A percentile compares a stretch with the other conserved stretches of the same genome.
Evolutionary conservation across 2,113 vertebrate species (phyloP).

Genomic region (Ictalurus punctatus): DNA sequence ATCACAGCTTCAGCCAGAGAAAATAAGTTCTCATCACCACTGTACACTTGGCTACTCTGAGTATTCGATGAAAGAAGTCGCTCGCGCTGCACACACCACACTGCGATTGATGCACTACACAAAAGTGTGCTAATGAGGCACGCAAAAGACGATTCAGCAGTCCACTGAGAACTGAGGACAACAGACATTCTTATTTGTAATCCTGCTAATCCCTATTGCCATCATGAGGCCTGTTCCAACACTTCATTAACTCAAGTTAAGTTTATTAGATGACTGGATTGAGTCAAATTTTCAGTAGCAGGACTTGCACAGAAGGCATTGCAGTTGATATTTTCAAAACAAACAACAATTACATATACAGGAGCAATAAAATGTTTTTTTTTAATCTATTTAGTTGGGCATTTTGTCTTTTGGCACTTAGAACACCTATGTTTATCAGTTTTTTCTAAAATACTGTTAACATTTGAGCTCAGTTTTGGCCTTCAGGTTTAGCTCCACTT

Average conservation of each 20-base stretch:
- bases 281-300: neutral
- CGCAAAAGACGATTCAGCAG: neutral
- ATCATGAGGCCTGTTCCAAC: neutral
- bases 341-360: too few relatives aligned
- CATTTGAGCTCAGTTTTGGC: neutral
- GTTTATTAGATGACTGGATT: neutral
- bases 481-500: neutral
- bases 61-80: neutral
- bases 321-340: too few relatives aligned
- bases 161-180: slow-evolving; percentile 15
- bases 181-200: neutral
- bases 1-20: slow-evolving; percentile 17
- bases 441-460: too few relatives aligned
- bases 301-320: neutral
- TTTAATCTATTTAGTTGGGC: too few relatives aligned
- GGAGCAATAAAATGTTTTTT: too few relatives aligned
- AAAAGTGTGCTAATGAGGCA: slow-evolving; percentile 9
- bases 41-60: neutral
- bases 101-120: neutral
- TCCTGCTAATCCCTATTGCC: neutral
- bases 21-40: neutral
- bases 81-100: neutral
- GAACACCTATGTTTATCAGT: too few relatives aligned
- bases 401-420: too few relatives aligned
- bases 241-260: neutral